Evolutionary conservation across 1,140 invertebrate genomes (phyloP).

Genomic region (Drosophila lini): DNA sequence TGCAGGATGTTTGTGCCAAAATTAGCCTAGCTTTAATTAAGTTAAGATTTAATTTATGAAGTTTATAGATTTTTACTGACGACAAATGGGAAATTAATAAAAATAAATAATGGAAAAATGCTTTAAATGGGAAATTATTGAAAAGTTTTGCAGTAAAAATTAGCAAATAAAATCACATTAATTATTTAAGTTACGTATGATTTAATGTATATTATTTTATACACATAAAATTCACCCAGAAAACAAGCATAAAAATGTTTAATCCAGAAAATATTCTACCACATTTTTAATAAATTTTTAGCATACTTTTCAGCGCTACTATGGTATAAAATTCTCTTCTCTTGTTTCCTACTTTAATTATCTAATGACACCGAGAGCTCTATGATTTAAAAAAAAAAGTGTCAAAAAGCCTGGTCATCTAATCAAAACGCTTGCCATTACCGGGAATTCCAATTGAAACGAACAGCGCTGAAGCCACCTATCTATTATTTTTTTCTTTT

Average conservation of each 20-base stretch:
- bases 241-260: not conserved
- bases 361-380: not conserved
- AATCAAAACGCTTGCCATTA: constrained; percentile 21
- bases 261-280: not conserved
- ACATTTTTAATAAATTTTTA: not conserved
- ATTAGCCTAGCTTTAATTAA: not conserved
- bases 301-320: constrained; percentile 3
- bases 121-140: too few species aligned
- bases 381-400: constrained; percentile 23
- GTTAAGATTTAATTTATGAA: not conserved
- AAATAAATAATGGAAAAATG: too few species aligned
- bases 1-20: not conserved
- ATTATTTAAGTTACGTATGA: not conserved
- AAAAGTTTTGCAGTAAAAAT: too few species aligned
- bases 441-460: constrained; percentile 21
- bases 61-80: not conserved
- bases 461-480: constrained; percentile 8
- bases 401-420: constrained; percentile 24
- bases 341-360: not conserved
- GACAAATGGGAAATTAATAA: too few species aligned
- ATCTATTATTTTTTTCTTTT: not conserved
- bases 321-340: not conserved
- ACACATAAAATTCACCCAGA: not conserved
- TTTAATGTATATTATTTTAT: not conserved
- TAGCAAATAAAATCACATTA: not conserved